These are phyloP conservation scores for Engraulis encrasicolus DNA, from an alignment of 2,113 vertebrate genomes.

Conservation along the genomic window DNA sequence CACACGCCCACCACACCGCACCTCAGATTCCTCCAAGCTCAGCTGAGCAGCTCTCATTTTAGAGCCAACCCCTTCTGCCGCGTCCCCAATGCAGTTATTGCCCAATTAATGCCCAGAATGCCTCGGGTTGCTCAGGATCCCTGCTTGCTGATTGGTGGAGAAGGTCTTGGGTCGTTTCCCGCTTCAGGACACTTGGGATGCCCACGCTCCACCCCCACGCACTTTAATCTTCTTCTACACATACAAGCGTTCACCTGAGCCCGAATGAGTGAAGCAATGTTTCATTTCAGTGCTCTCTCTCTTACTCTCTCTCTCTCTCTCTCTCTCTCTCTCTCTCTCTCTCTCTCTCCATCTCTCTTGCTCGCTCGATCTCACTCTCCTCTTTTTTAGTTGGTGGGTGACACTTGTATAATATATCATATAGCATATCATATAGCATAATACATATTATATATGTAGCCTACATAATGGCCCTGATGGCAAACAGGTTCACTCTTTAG, in stretches of 20 bases:
- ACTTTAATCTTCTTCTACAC: not conserved
- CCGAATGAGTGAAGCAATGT: not conserved
- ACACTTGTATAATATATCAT: no score
- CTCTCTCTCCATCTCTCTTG: no score
- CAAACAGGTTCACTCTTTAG: no score
- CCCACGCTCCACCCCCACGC: not conserved
- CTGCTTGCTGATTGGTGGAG: not conserved
- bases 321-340: not conserved
- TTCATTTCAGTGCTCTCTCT: not conserved
- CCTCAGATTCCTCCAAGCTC: not conserved
- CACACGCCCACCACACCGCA: no score
- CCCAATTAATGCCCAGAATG: slow-evolving; percentile 60
- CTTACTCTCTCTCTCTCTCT: not conserved
- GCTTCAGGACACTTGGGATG: not conserved
- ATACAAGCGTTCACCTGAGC: not conserved
- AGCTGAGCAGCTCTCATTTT: slow-evolving; percentile 57
- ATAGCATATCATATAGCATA: no score
- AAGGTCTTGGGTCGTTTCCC: not conserved
- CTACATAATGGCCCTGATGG: no score
- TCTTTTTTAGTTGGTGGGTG: not conserved
- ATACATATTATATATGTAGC: no score
- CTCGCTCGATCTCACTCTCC: no score
- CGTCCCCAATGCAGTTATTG: slow-evolving; percentile 59
- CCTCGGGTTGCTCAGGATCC: slow-evolving; percentile 25
- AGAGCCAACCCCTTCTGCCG: slow-evolving; percentile 57